phyloP scores from a whole-genome alignment of 2,888 invertebrate genomes.

The Hoplodrina blanda region DNA sequence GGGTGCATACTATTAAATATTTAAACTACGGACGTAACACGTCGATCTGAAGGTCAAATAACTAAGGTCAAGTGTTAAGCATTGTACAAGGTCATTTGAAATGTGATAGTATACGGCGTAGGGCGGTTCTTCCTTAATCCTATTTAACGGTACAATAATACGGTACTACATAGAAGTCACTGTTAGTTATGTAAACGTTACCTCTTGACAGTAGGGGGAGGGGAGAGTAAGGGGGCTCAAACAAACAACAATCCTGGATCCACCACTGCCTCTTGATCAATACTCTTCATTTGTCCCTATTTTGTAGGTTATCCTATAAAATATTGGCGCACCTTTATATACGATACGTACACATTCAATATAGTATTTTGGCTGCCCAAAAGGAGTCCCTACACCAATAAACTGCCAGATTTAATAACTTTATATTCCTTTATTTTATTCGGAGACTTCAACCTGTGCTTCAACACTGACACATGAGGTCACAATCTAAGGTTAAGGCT shows the following conservation, averaged over 20 bases:
- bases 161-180: conserved; percentile 1
- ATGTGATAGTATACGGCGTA: conserved; percentile 37
- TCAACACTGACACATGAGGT: conserved; percentile 42
- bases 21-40: conserved; percentile 29
- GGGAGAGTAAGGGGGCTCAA: too few relatives aligned
- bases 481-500: conserved; percentile 56
- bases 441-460: too few relatives aligned
- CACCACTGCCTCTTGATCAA: not conserved
- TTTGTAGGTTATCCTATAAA: not conserved
- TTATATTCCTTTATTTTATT: conserved; percentile 27
- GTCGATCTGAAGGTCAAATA: conserved; percentile 54
- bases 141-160: conserved; percentile 14
- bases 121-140: conserved; percentile 42
- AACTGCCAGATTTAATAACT: conserved; percentile 22
- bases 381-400: conserved; percentile 10
- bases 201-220: too few relatives aligned
- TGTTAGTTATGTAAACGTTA: conserved; percentile 5
- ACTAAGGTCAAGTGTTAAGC: conserved; percentile 58
- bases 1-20: conserved; percentile 24
- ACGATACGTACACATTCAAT: conserved; percentile 10
- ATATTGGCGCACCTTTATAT: not conserved
- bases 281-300: not conserved
- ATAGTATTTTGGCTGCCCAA: not conserved
- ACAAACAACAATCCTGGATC: too few relatives aligned
- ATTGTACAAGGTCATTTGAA: conserved; percentile 47